These are phyloP conservation scores for Lepidurus packardi DNA, from an alignment of 1,140 invertebrate genomes.

Conservation along the genomic window DNA sequence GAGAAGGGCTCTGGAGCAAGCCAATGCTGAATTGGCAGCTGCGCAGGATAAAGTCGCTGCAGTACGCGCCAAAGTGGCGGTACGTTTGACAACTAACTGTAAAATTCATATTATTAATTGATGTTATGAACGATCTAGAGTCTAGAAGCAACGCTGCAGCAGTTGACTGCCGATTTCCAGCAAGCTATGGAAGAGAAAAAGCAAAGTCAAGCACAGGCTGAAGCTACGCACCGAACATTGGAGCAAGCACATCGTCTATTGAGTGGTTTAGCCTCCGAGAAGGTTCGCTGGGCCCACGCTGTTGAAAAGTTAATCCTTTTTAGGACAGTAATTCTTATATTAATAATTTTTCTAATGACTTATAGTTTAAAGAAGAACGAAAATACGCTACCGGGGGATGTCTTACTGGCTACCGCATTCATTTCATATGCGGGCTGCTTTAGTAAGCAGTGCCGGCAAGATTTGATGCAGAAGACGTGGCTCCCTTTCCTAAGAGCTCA, in stretches of 20 bases:
- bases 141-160: constrained; percentile 77
- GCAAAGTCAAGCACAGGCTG: constrained; percentile 82
- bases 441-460: constrained; percentile 82
- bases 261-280: constrained; percentile 89
- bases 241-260: constrained; percentile 88
- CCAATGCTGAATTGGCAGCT: constrained; percentile 80
- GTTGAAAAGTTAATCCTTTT: constrained; percentile 51
- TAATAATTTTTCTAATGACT: not conserved
- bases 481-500: constrained; percentile 54
- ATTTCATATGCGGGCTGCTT: constrained; percentile 96
- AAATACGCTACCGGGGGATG: constrained; percentile 85
- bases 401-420: constrained; percentile 86
- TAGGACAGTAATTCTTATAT: not conserved
- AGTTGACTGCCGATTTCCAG: constrained; percentile 84
- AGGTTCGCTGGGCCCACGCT: constrained; percentile 89
- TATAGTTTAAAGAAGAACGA: constrained; percentile 75
- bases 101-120: not conserved
- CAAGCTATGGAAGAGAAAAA: constrained; percentile 82
- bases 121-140: constrained; percentile 49
- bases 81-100: constrained; percentile 53
- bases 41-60: constrained; percentile 78
- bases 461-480: constrained; percentile 84
- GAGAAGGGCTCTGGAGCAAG: constrained; percentile 79
- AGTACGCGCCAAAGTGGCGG: constrained; percentile 83
- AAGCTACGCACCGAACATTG: constrained; percentile 82